Base-by-base conservation (phyloP, 2,797 vertebrate species). In the Lacerta agilis region DNA sequence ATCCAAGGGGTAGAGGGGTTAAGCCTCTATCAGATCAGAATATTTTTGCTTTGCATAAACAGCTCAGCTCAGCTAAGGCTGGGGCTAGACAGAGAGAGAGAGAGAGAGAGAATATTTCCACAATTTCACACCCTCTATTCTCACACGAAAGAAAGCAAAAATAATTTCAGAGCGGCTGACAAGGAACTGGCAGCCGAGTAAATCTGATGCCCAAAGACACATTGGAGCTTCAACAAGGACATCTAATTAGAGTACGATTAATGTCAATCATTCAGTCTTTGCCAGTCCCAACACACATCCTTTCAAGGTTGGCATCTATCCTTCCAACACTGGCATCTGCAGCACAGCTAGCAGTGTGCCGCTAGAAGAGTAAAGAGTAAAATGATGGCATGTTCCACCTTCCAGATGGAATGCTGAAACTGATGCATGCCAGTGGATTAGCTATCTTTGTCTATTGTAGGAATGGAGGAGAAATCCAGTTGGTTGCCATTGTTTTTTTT, bases 241-340 rank as follows among this genome's bases (percentile, higher is more conserved):
- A 78, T 29, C 78, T 89, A 88, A 88, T 76, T 92, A 89, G 55
- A 86, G n/a, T n/a, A 45, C 83, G 77, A 91, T 92, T 90, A 86
- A 94, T 73, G 76, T 36, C 82, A 91, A 29, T 45, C 0, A 0
- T 89, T 64, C 49, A 3, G 3, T 82, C 72, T 75, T 77, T 88
- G 72, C 87, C 89, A 86, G 4, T 76, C 20, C 77, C 4, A 36
- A 71, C n/a, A 0, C 3, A 27, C 33, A 6, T 0, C 8, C 67
- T 92, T 87, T 75, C 90, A 92, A 55, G 82, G 75, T 55, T 38
- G 90, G 41, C 1, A 0, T 29, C 88, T 78, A 0, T 25, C 89
- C 84, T 90, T 85, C 89, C 88, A 86, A 23, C 85, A 1, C 82
- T 84, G 85, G 88, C 90, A 84, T 61, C 66, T 15, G 0, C 18